Evolutionary conservation across 2,888 invertebrate species (phyloP).

Genomic region (Caenorhabditis sp.): DNA sequence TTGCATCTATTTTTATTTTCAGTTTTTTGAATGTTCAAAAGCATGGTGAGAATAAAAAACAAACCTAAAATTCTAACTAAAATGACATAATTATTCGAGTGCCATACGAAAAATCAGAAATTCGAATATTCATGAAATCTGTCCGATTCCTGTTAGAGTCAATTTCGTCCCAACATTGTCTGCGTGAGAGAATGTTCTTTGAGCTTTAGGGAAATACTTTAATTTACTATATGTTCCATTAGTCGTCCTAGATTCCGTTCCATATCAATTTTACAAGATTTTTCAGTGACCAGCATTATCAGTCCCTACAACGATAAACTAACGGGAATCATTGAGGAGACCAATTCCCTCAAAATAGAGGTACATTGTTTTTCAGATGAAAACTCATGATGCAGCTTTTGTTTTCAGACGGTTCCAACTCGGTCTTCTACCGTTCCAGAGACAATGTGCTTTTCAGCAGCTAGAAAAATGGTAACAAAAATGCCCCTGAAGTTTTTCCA

Average conservation of each 20-base stretch:
- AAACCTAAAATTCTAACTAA: neutral
- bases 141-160: conserved; percentile 45
- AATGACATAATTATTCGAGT: neutral
- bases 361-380: neutral
- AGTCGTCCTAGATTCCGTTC: conserved; percentile 8
- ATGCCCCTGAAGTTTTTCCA: neutral
- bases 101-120: neutral
- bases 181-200: conserved; percentile 55
- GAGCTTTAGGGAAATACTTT: conserved; percentile 39
- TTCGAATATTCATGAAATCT: neutral
- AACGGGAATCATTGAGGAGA: conserved; percentile 73
- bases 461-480: conserved; percentile 38
- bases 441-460: conserved; percentile 67
- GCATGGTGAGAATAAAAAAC: conserved; percentile 30
- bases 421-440: conserved; percentile 81
- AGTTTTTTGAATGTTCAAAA: conserved; percentile 42
- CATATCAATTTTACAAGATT: neutral
- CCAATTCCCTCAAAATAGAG: conserved; percentile 58
- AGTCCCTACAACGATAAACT: conserved; percentile 74
- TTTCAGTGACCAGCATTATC: conserved; percentile 76
- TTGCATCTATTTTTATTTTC: conserved; percentile 49
- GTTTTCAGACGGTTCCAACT: conserved; percentile 68
- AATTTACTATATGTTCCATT: conserved; percentile 48
- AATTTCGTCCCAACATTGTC: conserved; percentile 53
- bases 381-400: neutral